Percentiles rank a stretch among this genome's conserved stretches.
phyloP scores from a whole-genome alignment of 2,888 invertebrate species.

The Andrena fulva region DNA sequence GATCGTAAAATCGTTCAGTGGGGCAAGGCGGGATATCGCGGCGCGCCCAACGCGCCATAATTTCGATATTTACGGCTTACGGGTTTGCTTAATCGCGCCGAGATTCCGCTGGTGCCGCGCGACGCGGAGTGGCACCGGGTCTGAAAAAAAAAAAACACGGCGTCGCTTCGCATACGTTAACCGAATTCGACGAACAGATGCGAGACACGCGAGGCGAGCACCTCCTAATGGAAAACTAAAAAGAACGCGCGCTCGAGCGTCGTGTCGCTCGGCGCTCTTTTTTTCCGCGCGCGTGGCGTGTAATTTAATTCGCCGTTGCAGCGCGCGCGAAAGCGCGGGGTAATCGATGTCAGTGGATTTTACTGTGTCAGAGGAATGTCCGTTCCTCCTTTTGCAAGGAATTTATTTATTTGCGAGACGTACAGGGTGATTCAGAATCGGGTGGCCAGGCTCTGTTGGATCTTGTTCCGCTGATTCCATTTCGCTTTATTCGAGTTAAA shows the following conservation, averaged over 20 bases:
- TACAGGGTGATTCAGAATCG: background rate
- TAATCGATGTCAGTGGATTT: slow-evolving; percentile 18
- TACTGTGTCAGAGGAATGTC: background rate
- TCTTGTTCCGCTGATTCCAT: background rate
- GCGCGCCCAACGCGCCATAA: slow-evolving; percentile 40
- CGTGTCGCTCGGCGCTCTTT: slow-evolving; percentile 12
- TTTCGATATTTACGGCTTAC: slow-evolving; percentile 54
- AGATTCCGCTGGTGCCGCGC: background rate
- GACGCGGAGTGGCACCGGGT: background rate
- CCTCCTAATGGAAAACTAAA: slow-evolving; percentile 20
- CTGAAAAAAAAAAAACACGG: no score
- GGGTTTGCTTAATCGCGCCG: slow-evolving; percentile 27
- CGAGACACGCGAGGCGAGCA: background rate
- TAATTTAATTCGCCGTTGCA: slow-evolving; percentile 34
- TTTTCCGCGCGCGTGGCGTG: slow-evolving; percentile 2
- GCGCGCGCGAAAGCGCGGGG: background rate
- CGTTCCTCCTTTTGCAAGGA: background rate
- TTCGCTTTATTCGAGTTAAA: background rate
- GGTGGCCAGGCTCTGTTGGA: background rate
- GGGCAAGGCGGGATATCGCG: slow-evolving; percentile 35
- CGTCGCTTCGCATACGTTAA: background rate
- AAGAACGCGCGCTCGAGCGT: slow-evolving; percentile 9
- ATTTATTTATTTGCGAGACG: background rate
- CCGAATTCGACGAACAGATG: slow-evolving; percentile 29
- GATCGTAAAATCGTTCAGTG: slow-evolving; percentile 56